Evolutionary conservation across 1,140 invertebrate genomes (phyloP), one percentile per base, ranked within the genome.

Genomic region (Cheumatopsyche charites): DNA sequence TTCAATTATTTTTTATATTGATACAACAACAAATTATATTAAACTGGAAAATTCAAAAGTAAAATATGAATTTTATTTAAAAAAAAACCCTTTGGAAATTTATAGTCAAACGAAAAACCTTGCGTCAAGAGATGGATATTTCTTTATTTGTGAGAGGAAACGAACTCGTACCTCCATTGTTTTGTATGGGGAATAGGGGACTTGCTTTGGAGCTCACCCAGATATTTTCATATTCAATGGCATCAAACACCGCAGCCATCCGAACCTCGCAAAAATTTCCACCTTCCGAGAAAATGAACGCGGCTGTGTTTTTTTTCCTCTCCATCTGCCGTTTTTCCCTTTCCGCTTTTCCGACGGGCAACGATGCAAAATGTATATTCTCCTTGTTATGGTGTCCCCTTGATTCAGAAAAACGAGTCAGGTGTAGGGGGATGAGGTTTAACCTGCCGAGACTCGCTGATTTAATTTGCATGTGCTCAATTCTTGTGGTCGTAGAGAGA

Each of bases 121-220:
- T 19, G 68, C 52, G 55, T 62, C 68, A 43, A 61, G 73, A 70
- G 68, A 67, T 36, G 58, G 47, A 63, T 73, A 69, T 73, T 73
- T 73, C 72, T 65, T 73, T 65, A 70, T 73, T 68, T 70, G 62
- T 55, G 26, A 47, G 55, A 71, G 62, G 63, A 49, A 55, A 25
- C 45, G 23, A 62, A 55, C 17, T 6, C 25, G 12, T 36, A 19
- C 21, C 41, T 15, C 43, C 63, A 67, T 72, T 70, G 68, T 71
- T 71, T 71, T 63, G 65, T 71, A 62, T 52, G 47, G 73, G 73
- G 73, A 74, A 66, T 71, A 71, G 42, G 73, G 73, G 73, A 74
- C 65, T 58, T 58, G 63, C 25, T 21, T 3, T 42, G 19, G 25
- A 19, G 36, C 71, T 72, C 71, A 65, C 71, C 29, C 63, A 61